Conservation (phyloP, 2,888 invertebrate species). For the Enoplolaimus lenunculus region DNA sequence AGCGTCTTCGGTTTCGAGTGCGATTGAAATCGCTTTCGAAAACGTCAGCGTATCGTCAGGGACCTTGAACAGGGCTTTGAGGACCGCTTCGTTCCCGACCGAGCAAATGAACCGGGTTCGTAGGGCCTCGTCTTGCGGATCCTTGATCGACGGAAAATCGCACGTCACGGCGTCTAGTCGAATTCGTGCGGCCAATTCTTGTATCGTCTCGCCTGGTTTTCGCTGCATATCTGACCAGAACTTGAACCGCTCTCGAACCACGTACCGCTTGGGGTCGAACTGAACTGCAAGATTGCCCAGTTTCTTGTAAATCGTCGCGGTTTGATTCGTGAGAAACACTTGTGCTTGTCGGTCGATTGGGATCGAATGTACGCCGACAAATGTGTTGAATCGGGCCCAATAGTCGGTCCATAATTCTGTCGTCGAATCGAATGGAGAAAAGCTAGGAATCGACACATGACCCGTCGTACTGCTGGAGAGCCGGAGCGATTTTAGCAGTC, state of each 20-base stretch:
- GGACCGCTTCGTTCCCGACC: conserved; percentile 25
- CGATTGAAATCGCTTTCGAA: background rate
- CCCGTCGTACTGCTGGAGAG: background rate
- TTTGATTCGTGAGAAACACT: conserved; percentile 15
- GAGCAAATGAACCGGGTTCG: conserved; percentile 26
- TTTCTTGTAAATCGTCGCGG: conserved; percentile 22
- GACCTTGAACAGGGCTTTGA: conserved; percentile 26
- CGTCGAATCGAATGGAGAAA: conserved; percentile 23
- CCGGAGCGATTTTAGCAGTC: background rate
- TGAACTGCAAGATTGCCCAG: conserved; percentile 2
- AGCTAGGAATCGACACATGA: conserved; percentile 5
- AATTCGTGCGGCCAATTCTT: conserved; percentile 25
- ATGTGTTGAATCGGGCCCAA: conserved; percentile 13
- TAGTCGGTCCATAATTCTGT: conserved; percentile 12
- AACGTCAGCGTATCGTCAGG: conserved; percentile 22
- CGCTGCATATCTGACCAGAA: conserved; percentile 26
- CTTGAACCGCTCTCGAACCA: conserved; percentile 21
- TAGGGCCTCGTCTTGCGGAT: conserved; percentile 25
- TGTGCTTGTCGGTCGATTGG: conserved; percentile 12
- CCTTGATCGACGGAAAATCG: conserved; percentile 26
- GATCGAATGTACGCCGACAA: conserved; percentile 11
- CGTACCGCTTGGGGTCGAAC: background rate
- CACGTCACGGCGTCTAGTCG: conserved; percentile 25
- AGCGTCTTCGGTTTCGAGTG: conserved; percentile 1
- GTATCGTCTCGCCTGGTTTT: conserved; percentile 21